Percentiles rank a stretch among this genome's conserved stretches.
Evolutionary conservation across 1,140 invertebrate genomes (phyloP).

Genomic region (Drosophila pseudoobscura): DNA sequence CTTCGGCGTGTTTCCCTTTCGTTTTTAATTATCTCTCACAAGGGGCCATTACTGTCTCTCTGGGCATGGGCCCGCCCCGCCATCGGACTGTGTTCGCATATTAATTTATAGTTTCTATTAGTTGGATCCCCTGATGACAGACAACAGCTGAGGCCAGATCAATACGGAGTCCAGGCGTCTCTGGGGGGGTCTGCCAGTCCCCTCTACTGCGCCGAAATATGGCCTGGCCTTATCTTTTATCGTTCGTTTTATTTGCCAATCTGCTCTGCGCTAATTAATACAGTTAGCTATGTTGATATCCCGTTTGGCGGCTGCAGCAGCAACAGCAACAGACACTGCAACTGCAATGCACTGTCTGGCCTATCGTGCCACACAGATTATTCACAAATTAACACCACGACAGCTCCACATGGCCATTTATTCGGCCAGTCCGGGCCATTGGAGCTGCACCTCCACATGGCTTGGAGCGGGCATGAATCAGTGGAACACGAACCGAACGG

Average conservation of each 20-base stretch:
- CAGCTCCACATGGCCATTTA: background rate
- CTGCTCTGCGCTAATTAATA: conserved; percentile 23
- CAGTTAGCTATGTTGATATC: conserved; percentile 1
- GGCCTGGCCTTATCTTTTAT: conserved; percentile 1
- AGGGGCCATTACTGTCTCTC: conserved; percentile 54
- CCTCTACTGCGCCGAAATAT: background rate
- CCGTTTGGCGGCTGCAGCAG: conserved; percentile 33
- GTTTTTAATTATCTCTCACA: conserved; percentile 67
- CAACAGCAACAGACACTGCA: conserved; percentile 5
- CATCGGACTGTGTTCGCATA: conserved; percentile 19
- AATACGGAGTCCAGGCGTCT: conserved; percentile 1
- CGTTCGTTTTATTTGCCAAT: conserved; percentile 42
- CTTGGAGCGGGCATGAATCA: conserved; percentile 64
- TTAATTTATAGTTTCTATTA: conserved; percentile 54
- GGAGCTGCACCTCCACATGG: conserved; percentile 50
- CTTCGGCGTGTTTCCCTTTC: conserved; percentile 18
- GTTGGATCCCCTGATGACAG: conserved; percentile 31
- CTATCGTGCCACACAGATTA: conserved; percentile 65
- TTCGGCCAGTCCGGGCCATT: conserved; percentile 19
- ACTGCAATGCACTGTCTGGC: conserved; percentile 38
- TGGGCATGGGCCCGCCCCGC: background rate
- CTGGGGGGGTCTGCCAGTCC: conserved; percentile 5
- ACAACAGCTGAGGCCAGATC: conserved; percentile 41
- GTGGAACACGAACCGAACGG: conserved; percentile 42
- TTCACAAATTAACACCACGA: conserved; percentile 72